Conservation (phyloP, 2,797 vertebrate genomes). For the Microchirus variegatus region DNA sequence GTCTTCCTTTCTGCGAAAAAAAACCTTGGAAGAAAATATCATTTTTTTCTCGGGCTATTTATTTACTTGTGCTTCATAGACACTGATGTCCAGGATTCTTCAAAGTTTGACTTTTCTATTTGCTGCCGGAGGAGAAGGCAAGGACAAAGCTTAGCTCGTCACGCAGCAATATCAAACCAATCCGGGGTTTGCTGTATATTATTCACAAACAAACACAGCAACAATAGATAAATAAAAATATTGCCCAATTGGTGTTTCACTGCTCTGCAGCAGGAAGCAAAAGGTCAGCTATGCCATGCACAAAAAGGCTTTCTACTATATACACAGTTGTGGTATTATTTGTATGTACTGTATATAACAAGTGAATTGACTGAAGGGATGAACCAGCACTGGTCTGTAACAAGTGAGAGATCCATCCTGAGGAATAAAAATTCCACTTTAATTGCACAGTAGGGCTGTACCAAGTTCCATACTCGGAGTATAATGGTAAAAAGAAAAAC, state of each 20-base stretch:
- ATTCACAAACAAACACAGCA: conserved; percentile 56
- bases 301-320: not conserved
- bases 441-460: too few relatives aligned
- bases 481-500: too few relatives aligned
- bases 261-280: conserved; percentile 16
- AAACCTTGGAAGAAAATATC: conserved; percentile 62
- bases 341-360: not conserved
- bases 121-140: conserved; percentile 64
- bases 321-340: not conserved
- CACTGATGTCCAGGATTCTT: conserved; percentile 68
- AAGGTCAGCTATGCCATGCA: conserved; percentile 6
- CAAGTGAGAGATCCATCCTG: too few relatives aligned
- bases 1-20: conserved; percentile 60
- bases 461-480: too few relatives aligned
- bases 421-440: too few relatives aligned
- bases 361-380: not conserved
- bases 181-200: conserved; percentile 38
- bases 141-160: conserved; percentile 55
- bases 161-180: conserved; percentile 50
- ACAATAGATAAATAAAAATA: conserved; percentile 33
- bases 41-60: conserved; percentile 62
- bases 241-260: conserved; percentile 2
- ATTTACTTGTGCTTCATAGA: conserved; percentile 66
- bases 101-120: conserved; percentile 56
- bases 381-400: too few relatives aligned